Evolutionary conservation across 2,113 vertebrate genomes (phyloP), one percentile per base, ranked within the genome.

Genomic region (Fulica atra): DNA sequence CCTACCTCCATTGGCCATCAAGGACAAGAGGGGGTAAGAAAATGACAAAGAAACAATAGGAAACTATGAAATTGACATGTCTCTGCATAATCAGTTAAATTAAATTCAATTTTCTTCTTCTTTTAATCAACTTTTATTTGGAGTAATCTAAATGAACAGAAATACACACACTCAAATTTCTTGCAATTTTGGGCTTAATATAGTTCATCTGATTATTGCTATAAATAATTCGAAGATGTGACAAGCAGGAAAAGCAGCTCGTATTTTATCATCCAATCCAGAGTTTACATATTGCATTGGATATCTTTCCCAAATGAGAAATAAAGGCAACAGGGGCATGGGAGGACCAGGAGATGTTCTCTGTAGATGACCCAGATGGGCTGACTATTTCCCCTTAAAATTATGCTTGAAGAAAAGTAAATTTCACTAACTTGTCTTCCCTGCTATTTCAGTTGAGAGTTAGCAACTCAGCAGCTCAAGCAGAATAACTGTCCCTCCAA

Each of bases 51-150:
- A 86, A 95, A 93, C 64, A 92, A 76, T 79, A 89, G 29, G 21
- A 81, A 84, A 79, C 23, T n/a, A 66, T 66, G 33, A 81, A 79
- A 74, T 44, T 36, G 46, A 66, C 26, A 70, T 92, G 90, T 59
- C 72, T 89, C 48, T 91, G 33, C 42, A 74, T 89, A 74, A 92
- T 77, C 64, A 56, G 60, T 57, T 90, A 88, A 71, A 94, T 48
- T 91, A 93, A 93, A 89, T 71, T 91, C 29, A 35, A 86, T 93
- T 92, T 81, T 83, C 66, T 84, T 91, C 81, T 88, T 56, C 38
- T 83, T 95, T 86, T 90, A 89, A 95, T 93, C 84, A 93, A 69
- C 54, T 82, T 84, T 85, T 93, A 89, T 88, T 91, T 88, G 28
- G n/a, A 82, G 46, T 50, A 70, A 91, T 89, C 25, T 66, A 89